phyloP scores from a whole-genome alignment of 1,140 invertebrate species.

The Bilobella aurantiaca region DNA sequence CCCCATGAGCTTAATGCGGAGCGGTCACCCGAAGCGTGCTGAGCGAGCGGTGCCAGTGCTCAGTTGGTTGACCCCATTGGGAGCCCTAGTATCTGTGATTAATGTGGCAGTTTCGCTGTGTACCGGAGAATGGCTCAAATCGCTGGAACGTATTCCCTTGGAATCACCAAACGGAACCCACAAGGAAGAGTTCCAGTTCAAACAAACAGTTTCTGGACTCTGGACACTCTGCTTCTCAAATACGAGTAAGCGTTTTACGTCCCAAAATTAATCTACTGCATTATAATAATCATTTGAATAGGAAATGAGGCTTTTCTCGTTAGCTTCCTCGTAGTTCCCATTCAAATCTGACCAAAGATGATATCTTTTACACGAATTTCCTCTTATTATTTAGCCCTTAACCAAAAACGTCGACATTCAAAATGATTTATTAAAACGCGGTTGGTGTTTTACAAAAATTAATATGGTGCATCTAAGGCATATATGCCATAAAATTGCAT shows the following conservation, averaged over 20 bases:
- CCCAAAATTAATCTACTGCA: neutral
- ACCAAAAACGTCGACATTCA: neutral
- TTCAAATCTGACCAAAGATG: too few relatives aligned
- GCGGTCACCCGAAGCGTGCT: neutral
- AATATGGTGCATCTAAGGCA: too few relatives aligned
- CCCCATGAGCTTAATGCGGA: too few relatives aligned
- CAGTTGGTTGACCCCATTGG: conserved; percentile 47
- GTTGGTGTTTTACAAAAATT: too few relatives aligned
- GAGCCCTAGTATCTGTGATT: conserved; percentile 51
- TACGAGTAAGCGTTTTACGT: conserved; percentile 1
- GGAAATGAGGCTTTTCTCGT: too few relatives aligned
- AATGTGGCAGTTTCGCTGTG: conserved; percentile 52
- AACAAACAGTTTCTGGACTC: conserved; percentile 56
- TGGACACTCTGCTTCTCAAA: conserved; percentile 52
- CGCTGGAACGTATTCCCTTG: conserved; percentile 54
- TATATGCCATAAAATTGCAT: too few relatives aligned
- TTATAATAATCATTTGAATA: too few relatives aligned
- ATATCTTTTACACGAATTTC: too few relatives aligned
- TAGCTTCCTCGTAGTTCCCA: too few relatives aligned
- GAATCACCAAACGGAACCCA: conserved; percentile 48
- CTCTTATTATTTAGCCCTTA: neutral
- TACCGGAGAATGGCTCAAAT: conserved; percentile 59
- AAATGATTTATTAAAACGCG: neutral
- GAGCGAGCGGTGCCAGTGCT: conserved; percentile 2
- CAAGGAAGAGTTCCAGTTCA: conserved; percentile 51